Conservation (phyloP, 2,888 invertebrate genomes). For the Branchinecta sandiegonensis region DNA sequence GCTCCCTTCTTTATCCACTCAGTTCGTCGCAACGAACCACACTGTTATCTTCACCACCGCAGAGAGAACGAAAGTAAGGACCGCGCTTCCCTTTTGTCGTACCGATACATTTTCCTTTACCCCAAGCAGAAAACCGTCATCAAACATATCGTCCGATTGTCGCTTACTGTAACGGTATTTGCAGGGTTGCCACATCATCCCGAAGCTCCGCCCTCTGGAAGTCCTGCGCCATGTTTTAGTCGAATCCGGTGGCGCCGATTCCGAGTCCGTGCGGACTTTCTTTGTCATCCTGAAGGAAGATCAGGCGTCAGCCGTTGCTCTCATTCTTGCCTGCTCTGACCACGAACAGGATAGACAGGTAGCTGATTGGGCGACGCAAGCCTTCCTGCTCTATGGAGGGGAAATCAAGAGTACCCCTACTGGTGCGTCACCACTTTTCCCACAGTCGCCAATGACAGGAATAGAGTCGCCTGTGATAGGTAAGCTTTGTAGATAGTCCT, state of each 20-base stretch:
- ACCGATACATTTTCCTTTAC: no score
- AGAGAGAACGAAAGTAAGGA: no score
- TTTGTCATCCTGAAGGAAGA: slow-evolving; percentile 67
- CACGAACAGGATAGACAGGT: slow-evolving; percentile 38
- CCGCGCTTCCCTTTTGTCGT: no score
- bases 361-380: slow-evolving; percentile 74
- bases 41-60: no score
- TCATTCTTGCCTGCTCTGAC: slow-evolving; percentile 66
- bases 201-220: slow-evolving; percentile 74
- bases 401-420: slow-evolving; percentile 36
- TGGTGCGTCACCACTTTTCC: neutral
- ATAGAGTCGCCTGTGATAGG: neutral
- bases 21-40: no score
- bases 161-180: slow-evolving; percentile 21
- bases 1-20: no score
- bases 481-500: no score
- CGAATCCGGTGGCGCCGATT: slow-evolving; percentile 70
- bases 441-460: neutral
- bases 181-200: slow-evolving; percentile 62
- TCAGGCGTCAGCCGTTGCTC: slow-evolving; percentile 76
- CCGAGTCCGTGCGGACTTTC: slow-evolving; percentile 65
- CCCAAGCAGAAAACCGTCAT: no score
- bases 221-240: slow-evolving; percentile 63
- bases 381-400: slow-evolving; percentile 81
- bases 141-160: no score